Percentiles rank a stretch among this genome's conserved stretches.
Evolutionary conservation across 2,888 invertebrate genomes (phyloP).

Genomic region (Ophioninae sp.): DNA sequence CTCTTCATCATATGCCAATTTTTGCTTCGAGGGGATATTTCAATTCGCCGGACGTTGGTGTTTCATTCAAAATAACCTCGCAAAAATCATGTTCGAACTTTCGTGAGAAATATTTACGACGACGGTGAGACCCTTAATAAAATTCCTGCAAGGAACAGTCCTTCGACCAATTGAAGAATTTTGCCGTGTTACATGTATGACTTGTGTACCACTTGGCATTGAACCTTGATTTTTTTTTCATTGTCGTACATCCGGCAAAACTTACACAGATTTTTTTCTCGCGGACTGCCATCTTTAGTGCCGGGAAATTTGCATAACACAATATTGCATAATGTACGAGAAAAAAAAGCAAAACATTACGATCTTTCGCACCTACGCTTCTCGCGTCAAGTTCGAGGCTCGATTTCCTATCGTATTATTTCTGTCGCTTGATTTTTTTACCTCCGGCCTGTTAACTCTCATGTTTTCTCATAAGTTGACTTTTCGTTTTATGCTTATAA

Average conservation of each 20-base stretch:
- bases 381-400: constrained; percentile 31
- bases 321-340: constrained; percentile 63
- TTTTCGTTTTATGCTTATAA: neutral
- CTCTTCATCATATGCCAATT: neutral
- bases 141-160: constrained; percentile 15
- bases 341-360: constrained; percentile 50
- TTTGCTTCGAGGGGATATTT: neutral
- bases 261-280: constrained; percentile 36
- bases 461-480: constrained; percentile 32
- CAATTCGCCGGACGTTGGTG: too few relatives aligned
- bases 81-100: neutral
- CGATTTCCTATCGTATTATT: constrained; percentile 15
- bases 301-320: constrained; percentile 68
- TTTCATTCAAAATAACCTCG: neutral
- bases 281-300: constrained; percentile 65
- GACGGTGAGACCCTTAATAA: neutral
- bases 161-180: neutral
- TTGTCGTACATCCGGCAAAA: constrained; percentile 23
- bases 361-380: constrained; percentile 60
- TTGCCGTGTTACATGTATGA: constrained; percentile 9
- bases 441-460: constrained; percentile 5
- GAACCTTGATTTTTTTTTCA: constrained; percentile 36
- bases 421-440: constrained; percentile 22
- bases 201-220: constrained; percentile 31
- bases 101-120: constrained; percentile 2